A percentile compares a stretch with the other conserved stretches of the same genome.
Conservation (phyloP, 1,140 invertebrate species). For the Drosophila carrolli region DNA sequence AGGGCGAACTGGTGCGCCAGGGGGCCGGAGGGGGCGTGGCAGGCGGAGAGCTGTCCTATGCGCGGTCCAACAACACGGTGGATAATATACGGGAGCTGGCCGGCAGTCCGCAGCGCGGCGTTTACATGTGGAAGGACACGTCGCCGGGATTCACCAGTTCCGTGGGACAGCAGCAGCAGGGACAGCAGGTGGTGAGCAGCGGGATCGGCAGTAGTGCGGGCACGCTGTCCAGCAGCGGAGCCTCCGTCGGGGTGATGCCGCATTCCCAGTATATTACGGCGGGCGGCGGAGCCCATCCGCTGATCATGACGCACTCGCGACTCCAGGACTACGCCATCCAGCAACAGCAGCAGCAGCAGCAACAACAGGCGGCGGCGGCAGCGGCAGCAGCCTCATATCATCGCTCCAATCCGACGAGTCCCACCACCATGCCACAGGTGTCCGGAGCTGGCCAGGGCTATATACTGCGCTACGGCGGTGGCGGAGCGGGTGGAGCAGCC, state of each 20-base stretch:
- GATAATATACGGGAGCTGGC: constrained; percentile 91
- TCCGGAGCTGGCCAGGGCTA: constrained; percentile 66
- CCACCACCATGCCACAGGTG: constrained; percentile 87
- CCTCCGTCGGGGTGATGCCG: constrained; percentile 50
- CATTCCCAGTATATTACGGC: constrained; percentile 78
- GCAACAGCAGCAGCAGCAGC: constrained; percentile 55
- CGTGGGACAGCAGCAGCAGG: constrained; percentile 29
- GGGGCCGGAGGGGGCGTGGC: constrained; percentile 85
- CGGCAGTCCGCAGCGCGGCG: constrained; percentile 92
- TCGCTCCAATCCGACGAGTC: constrained; percentile 91
- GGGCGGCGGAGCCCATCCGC: constrained; percentile 64
- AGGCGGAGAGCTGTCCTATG: constrained; percentile 85
- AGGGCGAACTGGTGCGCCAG: constrained; percentile 93
- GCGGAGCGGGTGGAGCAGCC: constrained; percentile 37
- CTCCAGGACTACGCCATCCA: constrained; percentile 72
- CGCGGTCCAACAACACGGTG: constrained; percentile 87
- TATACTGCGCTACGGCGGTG: constrained; percentile 69
- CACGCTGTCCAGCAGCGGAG: constrained; percentile 71
- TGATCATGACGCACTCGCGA: constrained; percentile 79
- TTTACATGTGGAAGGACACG: constrained; percentile 93
- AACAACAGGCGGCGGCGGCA: constrained; percentile 77
- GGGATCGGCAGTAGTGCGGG: constrained; percentile 78
- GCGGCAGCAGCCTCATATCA: constrained; percentile 86
- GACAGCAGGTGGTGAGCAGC: constrained; percentile 41
- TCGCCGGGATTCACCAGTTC: constrained; percentile 85